Percentiles rank a stretch among this genome's conserved stretches.
These are phyloP conservation scores for Xestia xanthographa DNA, from an alignment of 2,888 invertebrate genomes.

Conservation along the genomic window DNA sequence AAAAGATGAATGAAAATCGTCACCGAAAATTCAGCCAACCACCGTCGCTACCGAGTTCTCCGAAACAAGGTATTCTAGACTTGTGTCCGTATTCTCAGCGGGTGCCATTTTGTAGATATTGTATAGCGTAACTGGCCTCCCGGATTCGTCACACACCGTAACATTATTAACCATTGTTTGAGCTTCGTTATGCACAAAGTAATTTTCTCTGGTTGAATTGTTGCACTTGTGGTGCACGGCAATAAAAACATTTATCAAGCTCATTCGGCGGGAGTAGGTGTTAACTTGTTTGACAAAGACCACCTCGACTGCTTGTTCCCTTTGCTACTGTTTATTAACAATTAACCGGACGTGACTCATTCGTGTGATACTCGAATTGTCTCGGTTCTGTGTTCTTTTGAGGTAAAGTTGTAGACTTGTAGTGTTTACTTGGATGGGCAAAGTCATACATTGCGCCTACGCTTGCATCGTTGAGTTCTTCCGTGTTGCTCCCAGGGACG, in stretches of 20 bases:
- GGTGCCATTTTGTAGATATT: slow-evolving; percentile 66
- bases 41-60: slow-evolving; percentile 30
- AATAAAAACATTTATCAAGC: slow-evolving; percentile 84
- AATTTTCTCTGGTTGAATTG: slow-evolving; percentile 85
- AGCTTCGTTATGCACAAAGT: slow-evolving; percentile 81
- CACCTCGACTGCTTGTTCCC: slow-evolving; percentile 75
- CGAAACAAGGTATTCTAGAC: slow-evolving; percentile 46
- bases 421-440: slow-evolving; percentile 45
- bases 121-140: slow-evolving; percentile 73
- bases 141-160: slow-evolving; percentile 83
- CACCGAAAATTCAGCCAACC: slow-evolving; percentile 11
- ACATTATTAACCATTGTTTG: slow-evolving; percentile 83
- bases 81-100: slow-evolving; percentile 53
- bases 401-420: slow-evolving; percentile 54
- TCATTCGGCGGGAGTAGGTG: slow-evolving; percentile 75
- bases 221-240: slow-evolving; percentile 79
- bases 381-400: slow-evolving; percentile 64
- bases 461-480: slow-evolving; percentile 30
- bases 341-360: slow-evolving; percentile 76
- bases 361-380: slow-evolving; percentile 70
- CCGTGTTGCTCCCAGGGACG: slow-evolving; percentile 8
- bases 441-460: slow-evolving; percentile 60
- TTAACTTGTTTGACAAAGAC: slow-evolving; percentile 82
- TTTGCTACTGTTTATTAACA: slow-evolving; percentile 76
- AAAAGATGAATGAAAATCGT: slow-evolving; percentile 35